Base-by-base conservation (phyloP, 2,888 invertebrate genomes). In the Craniophora ligustri region DNA sequence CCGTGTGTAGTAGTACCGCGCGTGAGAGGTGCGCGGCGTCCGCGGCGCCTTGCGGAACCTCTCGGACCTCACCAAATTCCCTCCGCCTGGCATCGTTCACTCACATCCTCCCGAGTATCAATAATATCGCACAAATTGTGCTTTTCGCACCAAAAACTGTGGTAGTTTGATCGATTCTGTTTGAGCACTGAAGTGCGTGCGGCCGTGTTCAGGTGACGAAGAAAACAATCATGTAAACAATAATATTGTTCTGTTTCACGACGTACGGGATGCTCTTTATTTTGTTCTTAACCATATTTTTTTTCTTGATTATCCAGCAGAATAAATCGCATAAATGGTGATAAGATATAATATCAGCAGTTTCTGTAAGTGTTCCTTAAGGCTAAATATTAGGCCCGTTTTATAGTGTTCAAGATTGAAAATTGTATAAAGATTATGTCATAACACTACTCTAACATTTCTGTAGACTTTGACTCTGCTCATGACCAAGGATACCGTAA, bases 171-270 rank as follows among this genome's bases (percentile, higher is more conserved):
- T 60, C 50, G 72, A 58, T 68, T 67, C 72, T 61, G 64, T 56
- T 40, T 42, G 60, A 66, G 56, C 50, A 84, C 79, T 86, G 82
- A 78, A 85, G 84, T 78, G 79, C 79, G 76, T 67, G 65, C 72
- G 59, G 57, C 56, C 76, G 74, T 81, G 79, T 86, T 84, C 85
- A 80, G 75, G 79, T 87, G 87, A 85, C 87, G 76, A 86, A 86
- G 84, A 85, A 81, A 85, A 86, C 86, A 88, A 85, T 82, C 79
- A 76, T 77, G 87, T 87, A 88, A 91, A 91, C 92, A 91, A 89
- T 88, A 84, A 85, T 86, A 85, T 88, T 90, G 84, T 85, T 85
- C 76, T 80, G 75, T 80, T 75, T 68, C 62, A 68, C 76, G 68
- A 61, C 62, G 62, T 76, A 82, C 79, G 81, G 85, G 84, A 78